Conservation (phyloP, 2,888 invertebrate species). For the Punctoribates punctum region DNA sequence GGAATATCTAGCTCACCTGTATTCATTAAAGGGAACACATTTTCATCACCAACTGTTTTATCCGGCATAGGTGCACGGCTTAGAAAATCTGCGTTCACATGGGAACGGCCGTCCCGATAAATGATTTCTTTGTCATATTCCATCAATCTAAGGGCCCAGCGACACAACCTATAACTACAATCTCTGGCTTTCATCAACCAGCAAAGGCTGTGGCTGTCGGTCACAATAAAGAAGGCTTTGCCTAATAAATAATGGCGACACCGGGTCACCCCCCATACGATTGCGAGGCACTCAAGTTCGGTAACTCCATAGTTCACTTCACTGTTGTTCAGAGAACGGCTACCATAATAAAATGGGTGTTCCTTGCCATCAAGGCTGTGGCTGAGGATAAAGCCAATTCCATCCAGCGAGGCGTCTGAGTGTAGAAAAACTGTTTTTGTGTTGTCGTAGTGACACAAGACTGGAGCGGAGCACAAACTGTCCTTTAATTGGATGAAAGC, state of each 20-base stretch:
- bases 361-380: not conserved
- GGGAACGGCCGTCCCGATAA: constrained; percentile 52
- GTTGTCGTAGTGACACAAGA: constrained; percentile 9
- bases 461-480: not conserved
- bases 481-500: constrained; percentile 19
- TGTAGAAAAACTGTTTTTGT: not conserved
- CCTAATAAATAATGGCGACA: constrained; percentile 55
- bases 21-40: too few relatives aligned
- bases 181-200: constrained; percentile 55
- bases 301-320: constrained; percentile 54
- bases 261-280: constrained; percentile 53
- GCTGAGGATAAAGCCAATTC: constrained; percentile 9
- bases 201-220: constrained; percentile 57
- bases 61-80: not conserved
- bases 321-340: constrained; percentile 42
- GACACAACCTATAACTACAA: constrained; percentile 54
- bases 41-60: not conserved
- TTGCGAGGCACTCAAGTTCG: constrained; percentile 53
- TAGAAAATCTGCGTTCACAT: constrained; percentile 52
- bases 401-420: not conserved
- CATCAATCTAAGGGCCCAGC: constrained; percentile 56
- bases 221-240: constrained; percentile 51
- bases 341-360: constrained; percentile 5
- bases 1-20: too few relatives aligned
- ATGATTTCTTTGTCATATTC: constrained; percentile 52